Evolutionary conservation across 2,797 vertebrate genomes (phyloP), one percentile per base, ranked within the genome.

Genomic region (Taeniopygia guttata): DNA sequence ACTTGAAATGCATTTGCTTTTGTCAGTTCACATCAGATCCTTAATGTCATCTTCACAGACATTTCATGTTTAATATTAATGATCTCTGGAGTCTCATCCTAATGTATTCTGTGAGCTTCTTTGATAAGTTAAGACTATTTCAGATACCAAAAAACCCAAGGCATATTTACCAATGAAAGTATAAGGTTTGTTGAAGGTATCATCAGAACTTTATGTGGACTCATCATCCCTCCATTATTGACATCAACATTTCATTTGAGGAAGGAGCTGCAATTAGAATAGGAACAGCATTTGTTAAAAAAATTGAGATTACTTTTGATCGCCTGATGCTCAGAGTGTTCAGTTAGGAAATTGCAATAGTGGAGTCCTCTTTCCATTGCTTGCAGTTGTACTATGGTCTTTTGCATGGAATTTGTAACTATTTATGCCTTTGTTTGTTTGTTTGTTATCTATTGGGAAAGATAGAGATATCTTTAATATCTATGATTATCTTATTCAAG

Each of bases 41-140:
- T 85, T 79, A 42, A 69, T 62, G 86, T 30, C 79, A 81, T 89
- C 79, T 78, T 90, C 51, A 83, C 52, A 70, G 66, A 51, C 26
- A 84, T 84, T 94, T 85, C 32, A n/a, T 76, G 38, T 85, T 96
- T 91, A 94, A 96, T 95, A 94, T 96, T 96, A 94, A 96, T 85
- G 62, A 49, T 21, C 29, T 46, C 52, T 48, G 34, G 43, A 64
- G 30, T 64, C 55, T 69, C 60, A 46, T 49, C 16, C 34, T 87
- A 81, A 90, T 81, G 52, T 51, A 84, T 86, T 89, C 23, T 0
- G 30, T 74, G 81, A 84, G 66, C 22, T 67, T 23, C 68, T 89
- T 87, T 80, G 59, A 84, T 83, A 86, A 73, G 84, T 70, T 76
- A 85, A 73, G 43, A 40, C 23, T 6, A 3, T 72, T 91, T 88